phyloP scores from a whole-genome alignment of 2,113 vertebrate genomes.

The Mixornis gularis region DNA sequence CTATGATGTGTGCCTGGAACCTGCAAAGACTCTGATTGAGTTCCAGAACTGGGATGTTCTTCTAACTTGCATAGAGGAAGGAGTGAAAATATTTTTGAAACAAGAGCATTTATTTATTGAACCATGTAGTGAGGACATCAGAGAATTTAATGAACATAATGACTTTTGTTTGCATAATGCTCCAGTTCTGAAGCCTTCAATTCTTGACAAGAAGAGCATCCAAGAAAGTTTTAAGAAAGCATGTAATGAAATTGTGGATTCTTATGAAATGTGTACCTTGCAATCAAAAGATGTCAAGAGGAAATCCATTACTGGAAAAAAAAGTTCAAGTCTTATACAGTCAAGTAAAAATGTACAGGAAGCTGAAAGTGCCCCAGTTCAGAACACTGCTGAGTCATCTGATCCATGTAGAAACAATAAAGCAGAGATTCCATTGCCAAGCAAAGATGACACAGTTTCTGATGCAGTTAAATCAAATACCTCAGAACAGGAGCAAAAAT shows the following conservation, averaged over 20 bases:
- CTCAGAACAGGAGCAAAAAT: constrained; percentile 20
- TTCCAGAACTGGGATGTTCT: constrained; percentile 89
- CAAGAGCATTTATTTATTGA: constrained; percentile 82
- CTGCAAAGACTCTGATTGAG: constrained; percentile 91
- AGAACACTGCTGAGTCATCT: not conserved
- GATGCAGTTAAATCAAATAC: not conserved
- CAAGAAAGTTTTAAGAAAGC: constrained; percentile 47
- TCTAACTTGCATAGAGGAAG: constrained; percentile 83
- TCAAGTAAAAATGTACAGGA: not conserved
- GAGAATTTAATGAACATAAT: constrained; percentile 67
- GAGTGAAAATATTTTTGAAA: constrained; percentile 84
- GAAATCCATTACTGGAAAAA: constrained; percentile 16
- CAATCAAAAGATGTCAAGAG: constrained; percentile 84
- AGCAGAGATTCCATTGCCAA: not conserved
- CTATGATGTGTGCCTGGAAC: constrained; percentile 92
- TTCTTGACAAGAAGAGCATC: not conserved
- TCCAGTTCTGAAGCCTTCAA: constrained; percentile 17
- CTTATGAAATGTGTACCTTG: constrained; percentile 69
- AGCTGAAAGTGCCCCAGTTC: not conserved
- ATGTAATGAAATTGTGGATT: constrained; percentile 60
- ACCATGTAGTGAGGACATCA: constrained; percentile 74
- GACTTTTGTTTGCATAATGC: constrained; percentile 38
- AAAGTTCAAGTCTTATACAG: not conserved
- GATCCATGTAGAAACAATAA: not conserved
- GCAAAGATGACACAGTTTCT: constrained; percentile 8